Percentiles rank a stretch among this genome's conserved stretches.
phyloP scores from a whole-genome alignment of 1,140 invertebrate species.

The Ylistrum balloti region DNA sequence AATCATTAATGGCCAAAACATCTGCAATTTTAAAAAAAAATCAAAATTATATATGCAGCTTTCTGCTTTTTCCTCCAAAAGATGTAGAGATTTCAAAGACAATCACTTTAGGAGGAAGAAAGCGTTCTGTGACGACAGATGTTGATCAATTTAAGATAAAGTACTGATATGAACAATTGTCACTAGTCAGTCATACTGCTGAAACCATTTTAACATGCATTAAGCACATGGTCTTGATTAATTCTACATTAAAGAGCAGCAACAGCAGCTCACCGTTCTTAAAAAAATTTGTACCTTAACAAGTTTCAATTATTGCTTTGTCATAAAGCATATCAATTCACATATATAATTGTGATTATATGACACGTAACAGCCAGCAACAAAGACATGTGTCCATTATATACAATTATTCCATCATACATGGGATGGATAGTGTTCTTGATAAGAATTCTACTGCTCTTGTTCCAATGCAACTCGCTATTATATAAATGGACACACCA shows the following conservation, averaged over 20 bases:
- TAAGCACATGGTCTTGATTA: not conserved
- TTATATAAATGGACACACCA: not conserved
- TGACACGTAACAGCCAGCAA: no score
- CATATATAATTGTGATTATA: not conserved
- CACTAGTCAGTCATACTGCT: not conserved
- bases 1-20: not conserved
- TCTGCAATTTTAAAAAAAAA: not conserved
- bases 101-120: not conserved
- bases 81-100: not conserved
- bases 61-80: not conserved
- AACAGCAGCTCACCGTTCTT: no score
- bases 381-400: no score
- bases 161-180: slow-evolving; percentile 1
- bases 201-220: not conserved
- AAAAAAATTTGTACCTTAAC: no score
- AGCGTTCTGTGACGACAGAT: not conserved
- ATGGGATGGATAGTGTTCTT: not conserved
- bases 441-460: not conserved
- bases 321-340: not conserved
- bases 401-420: not conserved
- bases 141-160: not conserved
- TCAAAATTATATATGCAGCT: slow-evolving; percentile 12
- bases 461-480: not conserved
- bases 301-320: no score
- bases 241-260: not conserved